Evolutionary conservation across 2,888 invertebrate genomes (phyloP).

Genomic region (Penaeus monodon): DNA sequence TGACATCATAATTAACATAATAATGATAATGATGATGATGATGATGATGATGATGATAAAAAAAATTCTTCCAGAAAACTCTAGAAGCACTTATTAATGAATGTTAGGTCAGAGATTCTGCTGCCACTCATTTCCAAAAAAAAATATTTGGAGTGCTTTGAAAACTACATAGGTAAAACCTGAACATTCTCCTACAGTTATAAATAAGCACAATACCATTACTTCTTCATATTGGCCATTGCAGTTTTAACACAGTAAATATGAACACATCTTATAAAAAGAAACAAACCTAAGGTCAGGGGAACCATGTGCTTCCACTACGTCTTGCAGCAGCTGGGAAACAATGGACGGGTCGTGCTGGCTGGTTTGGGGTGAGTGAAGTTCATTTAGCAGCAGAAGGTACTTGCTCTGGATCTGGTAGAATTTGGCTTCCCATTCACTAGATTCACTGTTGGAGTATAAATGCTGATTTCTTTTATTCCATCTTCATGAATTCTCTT

Average conservation of each 20-base stretch:
- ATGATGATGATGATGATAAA: too few relatives aligned
- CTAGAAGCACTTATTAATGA: too few relatives aligned
- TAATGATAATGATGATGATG: too few relatives aligned
- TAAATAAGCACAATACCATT: too few relatives aligned
- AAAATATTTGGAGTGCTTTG: too few relatives aligned
- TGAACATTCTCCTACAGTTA: too few relatives aligned
- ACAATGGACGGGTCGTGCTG: slow-evolving; percentile 63
- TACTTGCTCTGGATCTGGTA: slow-evolving; percentile 74
- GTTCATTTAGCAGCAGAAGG: slow-evolving; percentile 71
- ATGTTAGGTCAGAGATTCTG: too few relatives aligned
- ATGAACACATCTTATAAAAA: neutral
- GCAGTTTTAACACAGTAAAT: neutral
- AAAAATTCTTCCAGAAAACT: too few relatives aligned
- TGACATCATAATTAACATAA: too few relatives aligned
- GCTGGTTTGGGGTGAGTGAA: slow-evolving; percentile 67
- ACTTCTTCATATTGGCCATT: too few relatives aligned
- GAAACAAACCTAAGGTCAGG: slow-evolving; percentile 53
- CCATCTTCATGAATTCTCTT: neutral
- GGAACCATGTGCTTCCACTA: slow-evolving; percentile 50
- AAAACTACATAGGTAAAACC: too few relatives aligned
- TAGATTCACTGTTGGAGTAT: slow-evolving; percentile 68
- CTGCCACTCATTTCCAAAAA: too few relatives aligned
- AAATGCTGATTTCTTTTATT: slow-evolving; percentile 1
- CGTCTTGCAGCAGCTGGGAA: slow-evolving; percentile 65
- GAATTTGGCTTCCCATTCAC: slow-evolving; percentile 71